Evolutionary conservation across 1,140 invertebrate genomes (phyloP), one percentile per base, ranked within the genome.

Genomic region (Adoxophyes honmai): DNA sequence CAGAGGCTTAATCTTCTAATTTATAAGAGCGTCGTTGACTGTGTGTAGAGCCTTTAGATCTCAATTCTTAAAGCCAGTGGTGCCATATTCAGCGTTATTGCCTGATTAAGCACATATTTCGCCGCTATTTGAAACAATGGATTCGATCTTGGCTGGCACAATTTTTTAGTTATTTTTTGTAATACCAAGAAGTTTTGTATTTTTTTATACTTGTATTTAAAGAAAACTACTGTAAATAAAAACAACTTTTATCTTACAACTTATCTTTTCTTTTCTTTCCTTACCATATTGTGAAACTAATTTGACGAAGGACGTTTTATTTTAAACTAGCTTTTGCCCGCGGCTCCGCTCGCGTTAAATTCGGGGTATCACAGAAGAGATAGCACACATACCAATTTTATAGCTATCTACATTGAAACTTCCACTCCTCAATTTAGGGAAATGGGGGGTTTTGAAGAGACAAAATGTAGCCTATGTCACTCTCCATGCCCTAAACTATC

Each of bases 61-160:
- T 38, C n/a, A 38, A 38, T 21, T 48, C 34, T n/a, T 48, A n/a
- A 48, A 48, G 18, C 42, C 42, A 48, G 21, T 18, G 21, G 42
- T 48, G 18, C 18, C 28, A 48, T 48, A 48, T 48, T 42, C 39
- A 15, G 39, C 39, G 15, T 18, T 16, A 4, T 28, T 34, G 16
- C n/a, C 14, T 14, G 34, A 34, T 52, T 10, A 10, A 10, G 11
- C 13, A 52, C 28, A 28, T 28, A 28, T 28, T 18, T 9, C 6
- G 16, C 39, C 39, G 9, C 21, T 21, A 18, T n/a, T 10, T 13
- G 3, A 10, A 11, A 38, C n/a, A 35, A 53, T 52, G 11, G 33
- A 53, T 16, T 14, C 34, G 4, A 13, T 51, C 13, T 35, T 44
- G 39, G 42, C 21, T 28, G 21, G 21, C 21, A 28, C 21, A 28